Evolutionary conservation across 2,113 vertebrate genomes (phyloP).

Genomic region (Myanophis thanlyinensis): DNA sequence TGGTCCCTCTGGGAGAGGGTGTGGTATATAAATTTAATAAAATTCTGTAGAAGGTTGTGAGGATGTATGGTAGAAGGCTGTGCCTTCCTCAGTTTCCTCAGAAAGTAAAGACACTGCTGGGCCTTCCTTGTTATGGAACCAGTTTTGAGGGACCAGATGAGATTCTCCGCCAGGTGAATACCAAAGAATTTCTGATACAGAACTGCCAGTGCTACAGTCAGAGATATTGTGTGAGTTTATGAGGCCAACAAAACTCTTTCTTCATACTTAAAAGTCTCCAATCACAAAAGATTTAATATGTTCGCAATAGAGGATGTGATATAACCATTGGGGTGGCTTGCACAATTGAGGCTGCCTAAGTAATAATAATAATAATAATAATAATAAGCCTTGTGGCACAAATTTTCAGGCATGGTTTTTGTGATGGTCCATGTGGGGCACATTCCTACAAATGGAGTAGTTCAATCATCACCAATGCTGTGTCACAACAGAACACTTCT

Average conservation of each 20-base stretch:
- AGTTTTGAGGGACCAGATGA: too few species aligned
- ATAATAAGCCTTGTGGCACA: fast-evolving
- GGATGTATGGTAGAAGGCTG: too few species aligned
- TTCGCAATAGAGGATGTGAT: background rate
- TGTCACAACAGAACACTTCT: background rate
- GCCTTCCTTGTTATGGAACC: too few species aligned
- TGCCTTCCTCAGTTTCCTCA: too few species aligned
- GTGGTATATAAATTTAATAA: too few species aligned
- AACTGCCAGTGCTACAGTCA: background rate
- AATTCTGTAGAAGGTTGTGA: too few species aligned
- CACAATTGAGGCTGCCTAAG: fast-evolving
- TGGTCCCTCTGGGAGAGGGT: too few species aligned
- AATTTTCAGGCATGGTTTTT: background rate
- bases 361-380: background rate
- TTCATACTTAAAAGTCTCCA: background rate
- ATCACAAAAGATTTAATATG: fast-evolving
- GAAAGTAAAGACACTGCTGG: too few species aligned
- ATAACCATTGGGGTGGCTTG: background rate
- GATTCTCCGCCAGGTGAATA: too few species aligned
- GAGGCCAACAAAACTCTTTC: fast-evolving
- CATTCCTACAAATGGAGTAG: background rate
- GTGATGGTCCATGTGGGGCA: fast-evolving
- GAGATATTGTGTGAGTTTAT: background rate
- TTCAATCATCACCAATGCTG: background rate
- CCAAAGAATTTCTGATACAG: background rate